These are phyloP conservation scores for Acropora yongei DNA, from an alignment of 64 coral and sea anemone species.

Conservation along the genomic window DNA sequence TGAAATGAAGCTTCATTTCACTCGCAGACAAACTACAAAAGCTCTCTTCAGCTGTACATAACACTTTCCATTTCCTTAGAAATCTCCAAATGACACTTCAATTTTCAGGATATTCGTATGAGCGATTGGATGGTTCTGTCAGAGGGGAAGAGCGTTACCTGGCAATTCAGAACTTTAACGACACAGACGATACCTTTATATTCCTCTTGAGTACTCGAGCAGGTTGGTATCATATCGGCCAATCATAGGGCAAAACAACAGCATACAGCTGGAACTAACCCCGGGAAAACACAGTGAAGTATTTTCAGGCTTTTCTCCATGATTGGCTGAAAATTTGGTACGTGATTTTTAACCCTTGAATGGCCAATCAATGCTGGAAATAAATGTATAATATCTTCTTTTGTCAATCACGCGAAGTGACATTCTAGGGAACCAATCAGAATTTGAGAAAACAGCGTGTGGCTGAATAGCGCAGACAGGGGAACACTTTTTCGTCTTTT, in stretches of 20 bases:
- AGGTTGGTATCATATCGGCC: conserved; percentile 33
- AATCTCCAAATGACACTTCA: not conserved
- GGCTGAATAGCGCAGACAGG: not conserved
- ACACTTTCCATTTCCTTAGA: not conserved
- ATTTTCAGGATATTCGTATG: conserved; percentile 78
- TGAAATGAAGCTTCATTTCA: too few species aligned
- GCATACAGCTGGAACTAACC: too few species aligned
- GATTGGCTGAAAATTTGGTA: too few species aligned
- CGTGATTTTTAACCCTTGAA: too few species aligned
- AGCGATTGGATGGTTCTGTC: conserved; percentile 90
- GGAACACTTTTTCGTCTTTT: not conserved
- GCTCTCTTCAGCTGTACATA: too few species aligned
- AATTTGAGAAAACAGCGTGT: not conserved
- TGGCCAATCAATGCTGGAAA: too few species aligned
- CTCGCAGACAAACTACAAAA: too few species aligned
- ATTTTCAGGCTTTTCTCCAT: too few species aligned
- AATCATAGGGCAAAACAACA: too few species aligned
- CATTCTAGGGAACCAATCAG: not conserved
- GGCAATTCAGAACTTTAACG: conserved; percentile 94
- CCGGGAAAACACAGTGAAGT: too few species aligned
- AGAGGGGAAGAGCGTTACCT: conserved; percentile 93
- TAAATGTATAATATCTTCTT: not conserved
- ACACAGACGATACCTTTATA: conserved; percentile 86
- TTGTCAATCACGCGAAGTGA: not conserved
- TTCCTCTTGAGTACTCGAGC: conserved; percentile 91